Conservation (phyloP, 1,140 invertebrate species). For the Asobara japonica region DNA sequence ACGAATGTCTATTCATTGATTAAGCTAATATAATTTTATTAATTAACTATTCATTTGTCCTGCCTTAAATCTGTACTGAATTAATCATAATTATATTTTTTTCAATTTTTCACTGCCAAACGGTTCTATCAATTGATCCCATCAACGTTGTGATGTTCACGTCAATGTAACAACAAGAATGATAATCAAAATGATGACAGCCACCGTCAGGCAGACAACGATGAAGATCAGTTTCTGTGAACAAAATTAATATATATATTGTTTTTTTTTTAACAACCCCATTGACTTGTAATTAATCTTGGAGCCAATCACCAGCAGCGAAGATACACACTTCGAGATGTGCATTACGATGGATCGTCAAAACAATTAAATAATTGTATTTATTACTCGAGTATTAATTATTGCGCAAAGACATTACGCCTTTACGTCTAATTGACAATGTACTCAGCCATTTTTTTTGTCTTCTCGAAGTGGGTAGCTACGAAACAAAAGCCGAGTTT, state of each 20-base stretch:
- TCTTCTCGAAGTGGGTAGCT: constrained; percentile 34
- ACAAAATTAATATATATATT: constrained; percentile 73
- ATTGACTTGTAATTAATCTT: neutral
- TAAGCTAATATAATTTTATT: neutral
- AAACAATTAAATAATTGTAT: neutral
- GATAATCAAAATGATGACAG: constrained; percentile 79
- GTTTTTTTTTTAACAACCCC: constrained; percentile 34
- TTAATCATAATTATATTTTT: neutral
- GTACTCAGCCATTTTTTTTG: neutral
- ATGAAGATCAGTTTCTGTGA: constrained; percentile 88
- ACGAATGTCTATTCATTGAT: neutral
- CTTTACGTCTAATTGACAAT: constrained; percentile 33
- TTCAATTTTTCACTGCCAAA: too few species aligned
- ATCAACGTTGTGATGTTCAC: constrained; percentile 37
- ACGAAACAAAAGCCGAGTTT: neutral
- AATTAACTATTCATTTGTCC: neutral
- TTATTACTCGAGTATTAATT: constrained; percentile 36
- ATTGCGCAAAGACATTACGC: constrained; percentile 22
- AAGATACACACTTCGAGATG: neutral
- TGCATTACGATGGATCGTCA: neutral
- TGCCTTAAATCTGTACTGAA: neutral
- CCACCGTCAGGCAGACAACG: constrained; percentile 79
- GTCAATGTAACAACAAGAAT: constrained; percentile 69
- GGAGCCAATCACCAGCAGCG: neutral
- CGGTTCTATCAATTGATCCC: constrained; percentile 15